Conservation (phyloP, 1,140 invertebrate genomes). For the Fopius arisanus region DNA sequence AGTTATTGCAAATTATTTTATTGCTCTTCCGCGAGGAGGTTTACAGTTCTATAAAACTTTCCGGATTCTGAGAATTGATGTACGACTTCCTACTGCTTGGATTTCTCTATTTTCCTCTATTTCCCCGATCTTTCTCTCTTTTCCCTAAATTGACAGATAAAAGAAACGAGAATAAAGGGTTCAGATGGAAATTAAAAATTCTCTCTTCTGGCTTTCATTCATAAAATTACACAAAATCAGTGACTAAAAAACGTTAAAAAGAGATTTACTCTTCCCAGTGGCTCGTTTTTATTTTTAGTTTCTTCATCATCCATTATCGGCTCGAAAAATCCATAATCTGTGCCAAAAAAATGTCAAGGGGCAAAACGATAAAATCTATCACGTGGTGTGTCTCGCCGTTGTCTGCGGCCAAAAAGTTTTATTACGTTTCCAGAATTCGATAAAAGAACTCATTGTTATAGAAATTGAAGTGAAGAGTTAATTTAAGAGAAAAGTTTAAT, state of each 20-base stretch:
- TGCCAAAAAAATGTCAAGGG: neutral
- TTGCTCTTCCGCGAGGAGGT: neutral
- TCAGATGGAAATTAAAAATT: no score
- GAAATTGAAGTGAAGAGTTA: neutral
- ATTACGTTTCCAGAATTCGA: neutral
- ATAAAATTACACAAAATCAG: neutral
- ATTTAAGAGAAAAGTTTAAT: neutral
- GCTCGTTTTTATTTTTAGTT: neutral
- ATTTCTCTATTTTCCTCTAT: no score
- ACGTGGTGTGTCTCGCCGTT: neutral
- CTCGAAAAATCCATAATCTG: neutral
- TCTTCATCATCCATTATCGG: neutral
- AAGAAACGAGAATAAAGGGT: no score
- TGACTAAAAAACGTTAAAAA: neutral
- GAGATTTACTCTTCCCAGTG: neutral
- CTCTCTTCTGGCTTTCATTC: no score
- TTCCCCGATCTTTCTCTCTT: no score
- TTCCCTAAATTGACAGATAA: no score
- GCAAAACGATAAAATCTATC: neutral
- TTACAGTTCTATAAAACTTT: neutral
- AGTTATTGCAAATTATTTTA: neutral
- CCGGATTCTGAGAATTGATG: neutral
- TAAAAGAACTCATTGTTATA: neutral
- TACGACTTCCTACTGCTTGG: no score
- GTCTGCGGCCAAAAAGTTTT: neutral